These are phyloP conservation scores for Apolygus lucorum DNA, from an alignment of 1,140 invertebrate genomes.

Conservation along the genomic window DNA sequence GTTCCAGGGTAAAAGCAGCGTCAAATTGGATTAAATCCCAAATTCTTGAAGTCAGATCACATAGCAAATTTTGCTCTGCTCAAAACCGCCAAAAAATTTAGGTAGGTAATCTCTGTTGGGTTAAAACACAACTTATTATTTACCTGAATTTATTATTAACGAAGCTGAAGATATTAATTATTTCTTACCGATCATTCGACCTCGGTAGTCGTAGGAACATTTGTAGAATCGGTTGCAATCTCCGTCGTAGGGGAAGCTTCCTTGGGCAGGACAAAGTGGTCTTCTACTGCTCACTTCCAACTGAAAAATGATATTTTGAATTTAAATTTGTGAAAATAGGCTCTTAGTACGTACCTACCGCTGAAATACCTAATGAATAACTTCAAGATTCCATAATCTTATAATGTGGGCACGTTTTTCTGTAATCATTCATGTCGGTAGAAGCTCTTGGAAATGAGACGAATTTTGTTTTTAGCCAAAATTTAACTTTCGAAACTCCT, in stretches of 20 bases:
- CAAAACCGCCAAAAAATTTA: not conserved
- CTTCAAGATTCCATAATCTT: no score
- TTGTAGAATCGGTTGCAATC: conserved; percentile 62
- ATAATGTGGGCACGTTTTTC: not conserved
- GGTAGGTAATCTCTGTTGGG: not conserved
- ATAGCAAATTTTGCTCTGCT: not conserved
- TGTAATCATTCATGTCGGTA: no score
- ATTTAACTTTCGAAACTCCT: no score
- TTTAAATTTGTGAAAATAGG: no score
- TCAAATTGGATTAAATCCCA: not conserved
- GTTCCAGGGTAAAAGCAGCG: not conserved
- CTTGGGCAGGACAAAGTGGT: conserved; percentile 54
- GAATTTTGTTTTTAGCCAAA: no score
- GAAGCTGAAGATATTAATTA: conserved; percentile 12
- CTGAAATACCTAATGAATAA: no score
- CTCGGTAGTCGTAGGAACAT: conserved; percentile 47
- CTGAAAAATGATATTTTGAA: conserved; percentile 47
- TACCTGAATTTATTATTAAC: not conserved
- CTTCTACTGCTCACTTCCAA: conserved; percentile 45
- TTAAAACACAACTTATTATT: no score
- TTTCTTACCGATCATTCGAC: conserved; percentile 46
- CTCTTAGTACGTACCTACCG: no score
- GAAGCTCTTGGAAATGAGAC: no score
- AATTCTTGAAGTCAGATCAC: not conserved
- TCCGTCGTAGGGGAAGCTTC: conserved; percentile 53